Conservation (phyloP, 2,888 invertebrate genomes). For the Agrotis exclamationis region DNA sequence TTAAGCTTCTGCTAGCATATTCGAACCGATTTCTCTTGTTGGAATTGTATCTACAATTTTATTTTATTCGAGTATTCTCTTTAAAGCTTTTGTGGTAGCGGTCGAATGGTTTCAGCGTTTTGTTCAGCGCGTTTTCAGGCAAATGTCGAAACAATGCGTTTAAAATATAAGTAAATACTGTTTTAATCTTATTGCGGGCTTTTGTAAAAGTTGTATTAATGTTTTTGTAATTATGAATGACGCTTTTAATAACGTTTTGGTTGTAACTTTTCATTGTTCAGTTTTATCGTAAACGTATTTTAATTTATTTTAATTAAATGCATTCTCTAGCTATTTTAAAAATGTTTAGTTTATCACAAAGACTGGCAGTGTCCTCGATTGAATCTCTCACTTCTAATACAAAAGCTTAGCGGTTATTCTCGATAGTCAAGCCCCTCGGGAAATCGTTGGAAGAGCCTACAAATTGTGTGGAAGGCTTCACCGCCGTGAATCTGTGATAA, state of each 20-base stretch:
- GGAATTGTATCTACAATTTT: slow-evolving; percentile 39
- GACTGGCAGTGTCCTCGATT: background rate
- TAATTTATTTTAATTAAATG: too few species aligned
- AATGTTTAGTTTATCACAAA: background rate
- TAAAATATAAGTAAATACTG: background rate
- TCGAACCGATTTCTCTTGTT: slow-evolving; percentile 1
- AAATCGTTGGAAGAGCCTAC: slow-evolving; percentile 52
- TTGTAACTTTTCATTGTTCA: too few species aligned
- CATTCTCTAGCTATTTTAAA: background rate
- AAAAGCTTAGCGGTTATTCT: slow-evolving; percentile 29
- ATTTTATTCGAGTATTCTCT: slow-evolving; percentile 20
- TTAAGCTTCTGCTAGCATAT: slow-evolving; percentile 1
- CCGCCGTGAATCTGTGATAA: slow-evolving; percentile 1
- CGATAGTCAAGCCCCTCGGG: slow-evolving; percentile 53
- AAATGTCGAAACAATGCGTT: slow-evolving; percentile 39
- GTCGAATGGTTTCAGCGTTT: slow-evolving; percentile 19
- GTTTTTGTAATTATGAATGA: background rate
- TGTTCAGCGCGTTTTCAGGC: slow-evolving; percentile 13
- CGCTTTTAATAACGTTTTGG: background rate
- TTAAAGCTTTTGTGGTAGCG: slow-evolving; percentile 39
- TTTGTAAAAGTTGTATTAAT: background rate
- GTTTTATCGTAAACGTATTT: too few species aligned
- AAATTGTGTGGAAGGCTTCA: slow-evolving; percentile 8
- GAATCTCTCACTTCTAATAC: slow-evolving; percentile 14
- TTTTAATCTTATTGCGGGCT: slow-evolving; percentile 26